These are phyloP conservation scores for Ictalurus furcatus DNA, from an alignment of 2,113 vertebrate genomes.

Conservation along the genomic window DNA sequence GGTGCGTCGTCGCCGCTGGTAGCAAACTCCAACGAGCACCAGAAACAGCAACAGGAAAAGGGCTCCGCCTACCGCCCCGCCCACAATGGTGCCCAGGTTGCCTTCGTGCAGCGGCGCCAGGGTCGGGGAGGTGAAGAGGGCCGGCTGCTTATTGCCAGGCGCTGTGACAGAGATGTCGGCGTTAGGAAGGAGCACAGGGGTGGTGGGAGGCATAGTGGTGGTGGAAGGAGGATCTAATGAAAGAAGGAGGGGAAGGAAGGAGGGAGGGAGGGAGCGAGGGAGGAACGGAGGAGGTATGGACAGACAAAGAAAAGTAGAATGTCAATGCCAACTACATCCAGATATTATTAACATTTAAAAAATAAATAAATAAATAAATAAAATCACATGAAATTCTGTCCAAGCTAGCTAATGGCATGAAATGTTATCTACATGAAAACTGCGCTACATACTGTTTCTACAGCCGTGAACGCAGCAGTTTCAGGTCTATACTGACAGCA, in stretches of 20 bases:
- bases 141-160: constrained; percentile 78
- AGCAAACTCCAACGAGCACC: constrained; percentile 83
- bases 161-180: constrained; percentile 85
- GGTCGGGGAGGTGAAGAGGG: constrained; percentile 85
- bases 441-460: neutral
- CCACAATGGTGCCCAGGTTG: constrained; percentile 88
- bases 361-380: too few species aligned
- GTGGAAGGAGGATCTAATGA: constrained; percentile 98
- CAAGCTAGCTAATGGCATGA: constrained; percentile 46
- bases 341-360: constrained; percentile 66
- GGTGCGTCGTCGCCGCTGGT: constrained; percentile 86
- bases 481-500: neutral
- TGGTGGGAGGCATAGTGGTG: constrained; percentile 90
- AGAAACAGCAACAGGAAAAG: constrained; percentile 90
- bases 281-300: constrained; percentile 74
- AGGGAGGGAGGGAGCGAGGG: constrained; percentile 73
- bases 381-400: constrained; percentile 72
- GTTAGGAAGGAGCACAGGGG: constrained; percentile 86
- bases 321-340: constrained; percentile 89
- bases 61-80: constrained; percentile 91
- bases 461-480: constrained; percentile 44
- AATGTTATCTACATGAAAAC: constrained; percentile 24
- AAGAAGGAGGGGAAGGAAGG: constrained; percentile 78
- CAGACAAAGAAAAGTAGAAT: constrained; percentile 90
- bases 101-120: constrained; percentile 87